These are phyloP conservation scores for Subacronicta megacephala DNA, from an alignment of 2,888 invertebrate species.

Conservation along the genomic window DNA sequence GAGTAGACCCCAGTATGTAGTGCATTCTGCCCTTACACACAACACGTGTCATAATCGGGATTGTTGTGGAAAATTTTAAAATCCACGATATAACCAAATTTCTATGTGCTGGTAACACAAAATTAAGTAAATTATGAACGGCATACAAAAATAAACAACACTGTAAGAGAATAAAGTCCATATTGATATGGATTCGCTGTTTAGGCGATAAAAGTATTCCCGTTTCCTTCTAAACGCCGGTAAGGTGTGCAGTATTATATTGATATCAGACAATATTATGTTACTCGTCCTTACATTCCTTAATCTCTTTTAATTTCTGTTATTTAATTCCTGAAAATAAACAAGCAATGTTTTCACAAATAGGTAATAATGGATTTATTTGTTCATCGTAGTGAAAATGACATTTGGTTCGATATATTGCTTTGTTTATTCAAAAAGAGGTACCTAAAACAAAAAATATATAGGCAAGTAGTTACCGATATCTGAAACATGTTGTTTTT, in stretches of 20 bases:
- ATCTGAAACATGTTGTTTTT: too few relatives aligned
- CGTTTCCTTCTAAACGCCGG: slow-evolving; percentile 16
- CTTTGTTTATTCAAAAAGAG: too few relatives aligned
- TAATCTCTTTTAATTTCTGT: background rate
- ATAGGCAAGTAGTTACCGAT: too few relatives aligned
- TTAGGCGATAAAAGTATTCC: background rate
- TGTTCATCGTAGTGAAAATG: too few relatives aligned
- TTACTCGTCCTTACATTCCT: background rate
- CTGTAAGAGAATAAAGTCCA: accelerated
- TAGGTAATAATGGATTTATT: too few relatives aligned
- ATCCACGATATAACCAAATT: slow-evolving; percentile 29
- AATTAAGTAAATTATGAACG: accelerated
- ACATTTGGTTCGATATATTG: too few relatives aligned
- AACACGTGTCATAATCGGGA: background rate
- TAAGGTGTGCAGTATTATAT: slow-evolving; percentile 6
- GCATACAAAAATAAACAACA: background rate
- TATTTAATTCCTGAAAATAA: too few relatives aligned
- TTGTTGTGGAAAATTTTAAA: background rate
- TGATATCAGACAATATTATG: background rate
- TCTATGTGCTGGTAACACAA: slow-evolving; percentile 28
- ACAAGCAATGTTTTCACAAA: too few relatives aligned
- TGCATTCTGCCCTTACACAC: too few relatives aligned
- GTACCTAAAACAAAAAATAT: too few relatives aligned
- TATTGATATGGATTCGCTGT: background rate
- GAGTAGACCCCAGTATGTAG: too few relatives aligned